Conservation (phyloP, 2,888 invertebrate genomes). For the Apamea epomidion region DNA sequence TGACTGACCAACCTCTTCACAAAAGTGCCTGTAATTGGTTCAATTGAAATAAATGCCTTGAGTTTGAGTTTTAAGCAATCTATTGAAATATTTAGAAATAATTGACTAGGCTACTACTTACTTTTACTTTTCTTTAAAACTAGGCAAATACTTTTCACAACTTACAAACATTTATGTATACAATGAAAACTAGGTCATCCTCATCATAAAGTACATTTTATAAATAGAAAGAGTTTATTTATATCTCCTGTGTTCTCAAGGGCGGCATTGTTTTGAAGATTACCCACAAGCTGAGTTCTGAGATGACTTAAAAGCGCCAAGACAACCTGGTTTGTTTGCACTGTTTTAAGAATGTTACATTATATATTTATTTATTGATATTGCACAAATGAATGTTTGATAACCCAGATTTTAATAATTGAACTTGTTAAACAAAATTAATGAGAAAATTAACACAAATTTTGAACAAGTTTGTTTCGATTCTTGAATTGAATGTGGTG, state of each 20-base stretch:
- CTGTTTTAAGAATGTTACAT: not conserved
- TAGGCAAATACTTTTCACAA: not conserved
- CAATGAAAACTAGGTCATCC: constrained; percentile 11
- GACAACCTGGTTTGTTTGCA: constrained; percentile 4
- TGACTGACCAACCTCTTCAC: not conserved
- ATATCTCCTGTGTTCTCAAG: constrained; percentile 14
- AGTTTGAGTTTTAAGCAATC: not conserved
- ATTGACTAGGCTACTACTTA: not conserved
- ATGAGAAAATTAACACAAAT: not conserved
- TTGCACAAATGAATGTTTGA: not conserved
- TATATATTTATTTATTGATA: not conserved
- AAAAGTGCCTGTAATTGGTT: not conserved
- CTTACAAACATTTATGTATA: not conserved
- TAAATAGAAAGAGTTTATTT: constrained; percentile 30
- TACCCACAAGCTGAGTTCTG: not conserved
- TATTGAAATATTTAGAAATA: not conserved
- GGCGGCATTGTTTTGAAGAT: constrained; percentile 27
- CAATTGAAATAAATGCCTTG: not conserved
- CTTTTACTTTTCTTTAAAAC: not conserved
- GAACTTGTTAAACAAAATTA: not conserved
- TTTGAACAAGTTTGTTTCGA: not conserved
- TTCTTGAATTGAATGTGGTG: not conserved
- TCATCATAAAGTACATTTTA: constrained; percentile 14
- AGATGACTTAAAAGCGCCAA: constrained; percentile 51
- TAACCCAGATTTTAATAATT: not conserved